Base-by-base conservation (phyloP, 2,888 invertebrate species). In the Chrysolina haemoptera region DNA sequence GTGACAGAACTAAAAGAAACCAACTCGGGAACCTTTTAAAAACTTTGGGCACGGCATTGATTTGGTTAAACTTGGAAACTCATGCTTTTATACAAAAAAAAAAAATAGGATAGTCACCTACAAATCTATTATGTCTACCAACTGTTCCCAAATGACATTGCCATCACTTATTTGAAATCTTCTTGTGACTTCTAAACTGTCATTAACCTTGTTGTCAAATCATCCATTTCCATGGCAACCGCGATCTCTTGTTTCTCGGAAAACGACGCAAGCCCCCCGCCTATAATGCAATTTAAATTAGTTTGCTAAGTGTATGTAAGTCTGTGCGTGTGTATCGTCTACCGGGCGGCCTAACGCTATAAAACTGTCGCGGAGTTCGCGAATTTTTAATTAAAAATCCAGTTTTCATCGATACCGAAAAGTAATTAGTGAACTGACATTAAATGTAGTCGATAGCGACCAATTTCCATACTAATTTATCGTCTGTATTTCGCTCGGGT, bases 381-480 rank as follows among this genome's bases (percentile, higher is more conserved):
- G 0, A 59, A 35, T 59, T 59, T 59, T 12, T 35, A 20, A 53
- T 53, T 53, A 53, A 53, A 53, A 53, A 12, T 18, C 53, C 12
- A 9, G 53, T 18, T 18, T 53, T 12, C 11, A 18, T 35, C 48
- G n/a, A 48, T 48, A 48, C 16, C 48, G 48, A 20, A 20, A 5
- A 20, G 53, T 53, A 20, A 20, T 53, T 59, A 59, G 22, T 59
- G 35, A 59, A 59, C 1, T 35, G 59, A 35, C 35, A 8, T 59
- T 27, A 9, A 27, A 59, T 35, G 59, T 59, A 59, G 35, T 59
- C 27, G 59, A 35, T 59, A 27, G 35, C 59, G 59, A 12, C 27
- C 59, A 59, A 59, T 59, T 59, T 59, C 59, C 35, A 59, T 59
- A n/a, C 35, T 59, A 59, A 59, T 59, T 27, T 8, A 14, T 22